Percentiles rank a stretch among this genome's conserved stretches.
Conservation (phyloP, 2,888 invertebrate genomes). For the Helobdella robusta region DNA sequence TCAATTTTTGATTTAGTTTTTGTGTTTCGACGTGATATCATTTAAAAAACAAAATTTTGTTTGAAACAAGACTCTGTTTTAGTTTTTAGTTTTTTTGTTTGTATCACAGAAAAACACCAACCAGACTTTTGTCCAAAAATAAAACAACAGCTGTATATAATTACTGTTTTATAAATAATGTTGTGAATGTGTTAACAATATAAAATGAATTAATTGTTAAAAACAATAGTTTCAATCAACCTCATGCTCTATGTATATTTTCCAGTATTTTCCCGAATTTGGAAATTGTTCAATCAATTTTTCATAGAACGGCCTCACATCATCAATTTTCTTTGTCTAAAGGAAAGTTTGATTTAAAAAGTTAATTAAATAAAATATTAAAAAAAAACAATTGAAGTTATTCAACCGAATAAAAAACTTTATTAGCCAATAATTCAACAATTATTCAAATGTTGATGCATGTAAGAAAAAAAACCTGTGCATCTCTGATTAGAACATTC, state of each 20-base stretch:
- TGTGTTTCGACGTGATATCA: no score
- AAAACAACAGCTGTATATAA: no score
- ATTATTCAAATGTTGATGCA: neutral
- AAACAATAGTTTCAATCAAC: slow-evolving; percentile 36
- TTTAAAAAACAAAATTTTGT: no score
- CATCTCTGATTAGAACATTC: slow-evolving; percentile 87
- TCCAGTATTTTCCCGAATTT: slow-evolving; percentile 94
- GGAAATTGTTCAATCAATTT: slow-evolving; percentile 87
- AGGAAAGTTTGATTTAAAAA: slow-evolving; percentile 27
- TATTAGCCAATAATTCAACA: neutral
- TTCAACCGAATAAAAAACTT: neutral
- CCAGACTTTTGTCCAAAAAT: no score
- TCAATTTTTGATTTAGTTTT: no score
- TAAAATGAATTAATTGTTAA: no score
- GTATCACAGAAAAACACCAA: no score
- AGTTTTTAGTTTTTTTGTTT: no score
- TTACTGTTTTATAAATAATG: no score
- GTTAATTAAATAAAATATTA: neutral
- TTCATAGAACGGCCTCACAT: slow-evolving; percentile 83
- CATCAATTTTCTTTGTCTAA: slow-evolving; percentile 57
- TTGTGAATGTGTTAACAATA: no score
- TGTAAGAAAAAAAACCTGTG: slow-evolving; percentile 57
- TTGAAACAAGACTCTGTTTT: no score
- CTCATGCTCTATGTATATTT: slow-evolving; percentile 64
- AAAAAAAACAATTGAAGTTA: neutral